Evolutionary conservation across 2,113 vertebrate genomes (phyloP), one percentile per base, ranked within the genome.

Genomic region (Tylochromis polylepis): DNA sequence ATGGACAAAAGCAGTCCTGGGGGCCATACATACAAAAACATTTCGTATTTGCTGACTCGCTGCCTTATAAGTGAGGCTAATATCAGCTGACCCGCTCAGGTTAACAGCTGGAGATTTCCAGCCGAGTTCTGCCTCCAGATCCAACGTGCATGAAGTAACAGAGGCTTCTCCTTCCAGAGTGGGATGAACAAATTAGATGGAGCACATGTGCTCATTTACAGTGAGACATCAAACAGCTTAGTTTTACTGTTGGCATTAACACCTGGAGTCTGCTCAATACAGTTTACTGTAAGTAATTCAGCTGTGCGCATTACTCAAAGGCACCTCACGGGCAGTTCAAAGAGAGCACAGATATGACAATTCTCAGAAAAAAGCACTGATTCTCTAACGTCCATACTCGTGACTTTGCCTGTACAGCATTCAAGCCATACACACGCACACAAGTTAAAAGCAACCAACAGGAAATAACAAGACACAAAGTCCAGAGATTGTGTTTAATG

Each of bases 391-490:
- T 34, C 2, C 15, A 57, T 34, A 31, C 72, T 72, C 16, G 81
- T 56, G 24, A 56, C 43, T 72, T 84, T 78, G 22, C 11, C 31
- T 62, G 14, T 34, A 56, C 24, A 59, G 41, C 29, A 65, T 51
- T 79, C 22, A 84, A 6, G 34, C 75, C 62, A 18, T 3, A 53
- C 65, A 58, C 57, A 53, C 58, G n/a, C 58, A 80, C 43, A 80
- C 43, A 55, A 79, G 57, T 51, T 51, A 9, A 72, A 79, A 34
- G 84, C 90, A 92, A 93, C 94, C 91, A 93, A 79, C 57, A 18
- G 85, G 87, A 90, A 95, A 88, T 94, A 95, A 91, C 91, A 94
- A 92, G 86, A 87, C 43, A 10, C 14, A 15, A 77, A 60, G 80
- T 72, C 83, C 81, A 91, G 84, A 81, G 87, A 77, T 10, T 8